Percentiles rank a stretch among this genome's conserved stretches.
These are phyloP conservation scores for Athrips mouffetella DNA, from an alignment of 2,888 invertebrate species.

Conservation along the genomic window DNA sequence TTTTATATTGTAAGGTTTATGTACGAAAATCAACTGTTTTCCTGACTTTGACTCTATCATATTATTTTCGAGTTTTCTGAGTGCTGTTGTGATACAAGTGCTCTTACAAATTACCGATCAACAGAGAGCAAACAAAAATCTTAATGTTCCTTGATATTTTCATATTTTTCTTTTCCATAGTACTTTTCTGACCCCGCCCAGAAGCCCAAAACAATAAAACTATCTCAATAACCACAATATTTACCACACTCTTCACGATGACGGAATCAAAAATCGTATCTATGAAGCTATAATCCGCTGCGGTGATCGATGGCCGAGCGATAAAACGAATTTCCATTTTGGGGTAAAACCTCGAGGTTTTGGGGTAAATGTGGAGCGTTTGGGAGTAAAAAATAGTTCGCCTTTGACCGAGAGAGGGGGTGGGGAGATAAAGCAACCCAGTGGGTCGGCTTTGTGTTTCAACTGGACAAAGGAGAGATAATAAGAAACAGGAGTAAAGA, in stretches of 20 bases:
- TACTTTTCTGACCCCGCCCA: too few species aligned
- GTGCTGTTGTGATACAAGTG: too few species aligned
- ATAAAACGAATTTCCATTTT: conserved; percentile 56
- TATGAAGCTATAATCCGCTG: conserved; percentile 41
- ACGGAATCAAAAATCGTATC: neutral
- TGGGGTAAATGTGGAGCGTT: conserved; percentile 27
- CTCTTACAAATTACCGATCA: too few species aligned
- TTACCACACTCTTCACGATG: neutral
- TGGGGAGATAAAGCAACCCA: neutral
- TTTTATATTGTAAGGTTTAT: too few species aligned
- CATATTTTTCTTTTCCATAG: too few species aligned
- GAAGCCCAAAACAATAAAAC: too few species aligned
- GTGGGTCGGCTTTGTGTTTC: conserved; percentile 1
- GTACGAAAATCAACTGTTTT: too few species aligned
- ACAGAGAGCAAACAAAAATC: too few species aligned
- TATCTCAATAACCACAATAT: neutral
- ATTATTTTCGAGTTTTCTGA: too few species aligned
- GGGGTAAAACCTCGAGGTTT: conserved; percentile 43
- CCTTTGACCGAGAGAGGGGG: conserved; percentile 1
- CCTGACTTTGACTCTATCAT: too few species aligned
- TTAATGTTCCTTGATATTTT: too few species aligned
- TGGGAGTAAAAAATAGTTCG: conserved; percentile 21
- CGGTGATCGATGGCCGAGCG: conserved; percentile 65
- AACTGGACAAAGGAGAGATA: conserved; percentile 1
- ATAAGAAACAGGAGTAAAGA: neutral